Evolutionary conservation across 2,113 vertebrate genomes (phyloP), one percentile per base, ranked within the genome.

Genomic region (Oryzias melastigma): DNA sequence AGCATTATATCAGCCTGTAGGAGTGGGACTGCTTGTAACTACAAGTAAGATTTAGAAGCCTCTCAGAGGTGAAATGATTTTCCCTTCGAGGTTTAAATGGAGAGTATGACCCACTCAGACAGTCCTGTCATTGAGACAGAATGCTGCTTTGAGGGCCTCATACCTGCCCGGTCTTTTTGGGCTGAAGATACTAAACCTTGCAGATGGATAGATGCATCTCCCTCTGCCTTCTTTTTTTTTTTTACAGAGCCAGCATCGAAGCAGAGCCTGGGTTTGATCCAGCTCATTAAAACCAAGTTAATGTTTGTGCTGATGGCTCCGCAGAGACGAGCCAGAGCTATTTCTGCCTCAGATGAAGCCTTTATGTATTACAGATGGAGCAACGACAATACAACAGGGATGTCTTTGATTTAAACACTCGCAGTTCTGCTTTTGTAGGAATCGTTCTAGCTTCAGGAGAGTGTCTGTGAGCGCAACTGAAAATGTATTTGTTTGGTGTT

Each of bases 211-310:
- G 24, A 63, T 2, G 58, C 56, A 50, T 60, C 46, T 27, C 1
- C 22, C 65, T 69, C 51, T 54, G 59, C 20, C n/a, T n/a, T n/a
- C n/a, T n/a, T 58, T 13, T 14, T 68, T 14, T 74, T 27, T 6
- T 68, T 63, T 71, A 58, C 68, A 17, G 61, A 63, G 68, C 73
- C 73, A 65, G 73, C 42, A 65, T 73, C 46, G 75, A 71, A 73
- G 65, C 65, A 40, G 43, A 63, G 51, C 44, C 55, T 77, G 80
- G 81, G 45, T 71, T 77, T 60, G 75, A 81, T 87, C 88, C 83
- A 84, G 80, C 83, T 87, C 80, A 89, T 87, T 88, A 86, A 84
- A 79, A 78, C 60, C 72, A 66, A 79, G 80, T 81, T 84, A 83
- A 84, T 87, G 81, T 87, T 87, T 83, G 76, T 42, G 62, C 83